Evolutionary conservation across 2,888 invertebrate genomes (phyloP).

Genomic region (Rhimphoctona megacephalus): DNA sequence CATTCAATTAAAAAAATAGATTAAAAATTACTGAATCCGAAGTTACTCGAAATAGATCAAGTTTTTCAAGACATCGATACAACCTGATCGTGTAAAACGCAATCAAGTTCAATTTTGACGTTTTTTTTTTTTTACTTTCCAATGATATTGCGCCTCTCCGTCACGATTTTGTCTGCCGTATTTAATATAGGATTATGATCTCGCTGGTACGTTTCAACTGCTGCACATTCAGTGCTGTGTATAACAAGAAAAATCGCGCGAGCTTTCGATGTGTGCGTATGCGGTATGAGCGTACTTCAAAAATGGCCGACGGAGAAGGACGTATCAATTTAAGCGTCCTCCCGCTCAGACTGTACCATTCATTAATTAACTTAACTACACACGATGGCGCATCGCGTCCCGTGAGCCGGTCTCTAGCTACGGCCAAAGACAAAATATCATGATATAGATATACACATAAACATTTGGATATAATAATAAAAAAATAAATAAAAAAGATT

Average conservation of each 20-base stretch:
- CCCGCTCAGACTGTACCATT: conserved; percentile 83
- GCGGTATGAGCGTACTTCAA: conserved; percentile 64
- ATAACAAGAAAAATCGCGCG: conserved; percentile 32
- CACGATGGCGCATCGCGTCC: conserved; percentile 81
- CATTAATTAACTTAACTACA: conserved; percentile 85
- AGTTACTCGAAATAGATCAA: neutral
- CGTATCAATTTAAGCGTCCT: conserved; percentile 84
- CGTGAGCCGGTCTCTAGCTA: conserved; percentile 75
- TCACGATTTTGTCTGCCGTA: conserved; percentile 20
- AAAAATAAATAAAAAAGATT: neutral
- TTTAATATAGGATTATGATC: conserved; percentile 49
- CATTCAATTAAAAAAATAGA: too few relatives aligned
- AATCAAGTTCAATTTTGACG: neutral
- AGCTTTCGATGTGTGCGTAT: conserved; percentile 21
- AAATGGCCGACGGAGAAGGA: conserved; percentile 83
- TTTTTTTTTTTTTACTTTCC: conserved; percentile 10
- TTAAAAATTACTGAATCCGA: neutral
- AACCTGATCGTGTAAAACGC: neutral
- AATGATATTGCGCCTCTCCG: conserved; percentile 12
- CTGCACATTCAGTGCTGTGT: conserved; percentile 46
- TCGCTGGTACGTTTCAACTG: conserved; percentile 30
- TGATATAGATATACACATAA: conserved; percentile 21
- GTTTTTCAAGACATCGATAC: neutral
- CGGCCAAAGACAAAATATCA: conserved; percentile 75
- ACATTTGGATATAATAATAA: too few relatives aligned